Base-by-base conservation (phyloP, 1,140 invertebrate genomes). In the Centruroides vittatus region DNA sequence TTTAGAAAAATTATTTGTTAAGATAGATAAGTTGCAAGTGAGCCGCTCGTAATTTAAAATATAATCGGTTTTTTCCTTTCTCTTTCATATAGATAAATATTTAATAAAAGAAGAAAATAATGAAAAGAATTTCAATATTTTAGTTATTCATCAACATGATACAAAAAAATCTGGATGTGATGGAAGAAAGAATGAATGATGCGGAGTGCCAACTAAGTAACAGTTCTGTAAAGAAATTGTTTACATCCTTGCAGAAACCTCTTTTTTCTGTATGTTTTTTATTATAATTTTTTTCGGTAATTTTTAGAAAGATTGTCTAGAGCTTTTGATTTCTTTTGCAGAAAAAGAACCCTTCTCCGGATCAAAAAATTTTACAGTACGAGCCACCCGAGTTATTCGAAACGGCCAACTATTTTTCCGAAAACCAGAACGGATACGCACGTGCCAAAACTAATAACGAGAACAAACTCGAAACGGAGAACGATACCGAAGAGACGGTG, bases 201-300 rank as follows among this genome's bases (percentile, higher is more conserved):
- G 59, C 58, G 5, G 59, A 65, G 61, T 56, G 58, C 55, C 48
- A 55, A 5, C 41, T 65, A 53, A 59, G 59, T 49, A 58, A 52
- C 12, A 65, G 59, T 55, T 65, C 63, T 49, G 61, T 65, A 12
- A 64, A 67, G 51, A 62, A 65, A n/a, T 47, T 61, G 5, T 67
- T 65, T 49, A 59, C 52, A 36, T 55, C 55, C 55, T 13, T 60
- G 46, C 58, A 58, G 53, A 64, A 62, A 47, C 57, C 58, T 53
- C 48, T 65, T 4, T 62, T 60, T 57, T 55, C 61, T 50, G 60
- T 56, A 55, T 41, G 41, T 41, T 23, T 41, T 23, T 41, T 41
- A 41, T 41, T 8, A 2, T 41, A 41, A 2, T 41, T 41, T 41
- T 41, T 8, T 8, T 6, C 41, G 3, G 8, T 41, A 41, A 41